A percentile compares a stretch with the other conserved stretches of the same genome.
phyloP scores from a whole-genome alignment of 2,797 vertebrate species.

The Synanceia verrucosa region DNA sequence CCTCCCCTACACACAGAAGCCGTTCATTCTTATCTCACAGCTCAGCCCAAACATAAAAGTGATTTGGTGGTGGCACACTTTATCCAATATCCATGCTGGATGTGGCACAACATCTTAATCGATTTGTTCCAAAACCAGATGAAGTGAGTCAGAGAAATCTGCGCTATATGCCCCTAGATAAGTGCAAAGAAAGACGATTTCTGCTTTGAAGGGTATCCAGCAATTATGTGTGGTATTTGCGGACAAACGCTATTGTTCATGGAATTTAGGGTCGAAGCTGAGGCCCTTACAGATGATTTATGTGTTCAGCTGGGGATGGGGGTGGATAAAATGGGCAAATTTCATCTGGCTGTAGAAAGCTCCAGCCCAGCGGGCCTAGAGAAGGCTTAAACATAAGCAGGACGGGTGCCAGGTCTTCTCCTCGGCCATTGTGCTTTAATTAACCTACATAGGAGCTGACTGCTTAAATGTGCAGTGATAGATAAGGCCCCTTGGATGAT shows the following conservation, averaged over 20 bases:
- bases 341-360: slow-evolving; percentile 80
- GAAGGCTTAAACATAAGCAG: slow-evolving; percentile 82
- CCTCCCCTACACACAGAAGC: slow-evolving; percentile 31
- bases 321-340: slow-evolving; percentile 76
- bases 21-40: slow-evolving; percentile 67
- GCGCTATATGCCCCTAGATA: slow-evolving; percentile 68
- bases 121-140: slow-evolving; percentile 78
- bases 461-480: slow-evolving; percentile 84
- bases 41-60: slow-evolving; percentile 75
- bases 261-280: slow-evolving; percentile 76
- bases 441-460: slow-evolving; percentile 84
- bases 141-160: slow-evolving; percentile 64
- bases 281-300: slow-evolving; percentile 79
- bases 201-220: slow-evolving; percentile 74
- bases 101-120: slow-evolving; percentile 69
- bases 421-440: slow-evolving; percentile 85
- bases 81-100: slow-evolving; percentile 60
- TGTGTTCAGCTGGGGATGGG: slow-evolving; percentile 79
- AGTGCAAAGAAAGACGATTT: slow-evolving; percentile 63
- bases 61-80: slow-evolving; percentile 49
- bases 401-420: slow-evolving; percentile 82
- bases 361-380: slow-evolving; percentile 80
- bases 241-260: slow-evolving; percentile 77
- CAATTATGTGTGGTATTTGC: slow-evolving; percentile 72
- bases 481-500: slow-evolving; percentile 85